These are phyloP conservation scores for Lutjanus argentimaculatus DNA, from an alignment of 2,797 vertebrate genomes.

Conservation along the genomic window DNA sequence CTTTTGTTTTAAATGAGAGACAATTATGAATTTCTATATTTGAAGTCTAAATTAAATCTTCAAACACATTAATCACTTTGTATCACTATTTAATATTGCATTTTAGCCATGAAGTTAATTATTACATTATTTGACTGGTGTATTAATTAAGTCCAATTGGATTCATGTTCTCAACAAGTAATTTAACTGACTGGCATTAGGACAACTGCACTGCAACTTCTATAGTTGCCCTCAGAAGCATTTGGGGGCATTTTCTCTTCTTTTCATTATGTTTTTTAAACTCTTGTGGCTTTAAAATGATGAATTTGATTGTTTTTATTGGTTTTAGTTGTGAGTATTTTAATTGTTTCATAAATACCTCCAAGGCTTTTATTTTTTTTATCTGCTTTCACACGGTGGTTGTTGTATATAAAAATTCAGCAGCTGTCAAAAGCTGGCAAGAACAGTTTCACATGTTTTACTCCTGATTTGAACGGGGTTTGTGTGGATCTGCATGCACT, in stretches of 20 bases:
- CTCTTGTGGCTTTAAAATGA: conserved; percentile 26
- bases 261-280: conserved; percentile 26
- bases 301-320: conserved; percentile 32
- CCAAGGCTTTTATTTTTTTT: conserved; percentile 39
- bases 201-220: conserved; percentile 36
- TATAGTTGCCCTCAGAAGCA: conserved; percentile 14
- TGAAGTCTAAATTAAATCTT: conserved; percentile 10
- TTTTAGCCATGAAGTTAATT: conserved; percentile 13
- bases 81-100: conserved; percentile 1
- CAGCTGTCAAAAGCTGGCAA: conserved; percentile 36
- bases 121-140: conserved; percentile 15
- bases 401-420: conserved; percentile 35
- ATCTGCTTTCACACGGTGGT: conserved; percentile 39
- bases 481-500: conserved; percentile 19
- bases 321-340: conserved; percentile 39
- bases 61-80: neutral
- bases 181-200: conserved; percentile 39
- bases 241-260: conserved; percentile 9
- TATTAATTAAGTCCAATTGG: conserved; percentile 38
- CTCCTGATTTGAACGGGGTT: conserved; percentile 22
- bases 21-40: neutral
- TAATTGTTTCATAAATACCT: conserved; percentile 58
- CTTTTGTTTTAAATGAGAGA: conserved; percentile 28
- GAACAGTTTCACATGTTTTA: conserved; percentile 33
- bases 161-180: conserved; percentile 42